phyloP scores from a whole-genome alignment of 2,888 invertebrate genomes.

The Mayetiola destructor region DNA sequence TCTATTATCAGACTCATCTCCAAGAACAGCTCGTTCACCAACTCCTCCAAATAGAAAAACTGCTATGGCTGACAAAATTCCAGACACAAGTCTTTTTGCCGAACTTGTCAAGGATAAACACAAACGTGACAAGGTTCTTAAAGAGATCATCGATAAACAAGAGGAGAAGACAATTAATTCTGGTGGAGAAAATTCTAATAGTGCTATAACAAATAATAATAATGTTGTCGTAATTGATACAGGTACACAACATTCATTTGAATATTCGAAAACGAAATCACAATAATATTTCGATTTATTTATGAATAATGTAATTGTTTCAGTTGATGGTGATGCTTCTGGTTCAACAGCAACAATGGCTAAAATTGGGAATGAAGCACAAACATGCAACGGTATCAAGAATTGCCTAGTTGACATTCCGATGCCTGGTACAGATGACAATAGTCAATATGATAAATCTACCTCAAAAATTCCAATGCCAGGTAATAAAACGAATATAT shows the following conservation, averaged over 20 bases:
- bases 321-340: background rate
- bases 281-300: background rate
- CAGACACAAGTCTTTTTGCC: conserved; percentile 78
- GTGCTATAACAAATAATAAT: conserved; percentile 10
- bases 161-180: conserved; percentile 19
- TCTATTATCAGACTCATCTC: conserved; percentile 17
- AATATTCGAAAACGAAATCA: background rate
- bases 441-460: background rate
- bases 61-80: conserved; percentile 64
- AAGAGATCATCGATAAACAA: conserved; percentile 22
- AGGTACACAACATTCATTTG: background rate
- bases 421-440: conserved; percentile 38
- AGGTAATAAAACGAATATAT: too few species aligned
- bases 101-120: conserved; percentile 76
- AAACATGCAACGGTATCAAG: conserved; percentile 1
- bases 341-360: background rate
- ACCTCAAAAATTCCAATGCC: background rate
- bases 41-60: conserved; percentile 37
- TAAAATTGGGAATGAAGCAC: background rate
- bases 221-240: background rate
- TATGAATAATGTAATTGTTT: background rate
- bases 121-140: conserved; percentile 59
- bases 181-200: conserved; percentile 13
- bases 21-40: conserved; percentile 21
- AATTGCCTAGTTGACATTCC: conserved; percentile 44